These are phyloP conservation scores for Scytalopus superciliaris DNA, from an alignment of 2,113 vertebrate genomes.

Conservation along the genomic window DNA sequence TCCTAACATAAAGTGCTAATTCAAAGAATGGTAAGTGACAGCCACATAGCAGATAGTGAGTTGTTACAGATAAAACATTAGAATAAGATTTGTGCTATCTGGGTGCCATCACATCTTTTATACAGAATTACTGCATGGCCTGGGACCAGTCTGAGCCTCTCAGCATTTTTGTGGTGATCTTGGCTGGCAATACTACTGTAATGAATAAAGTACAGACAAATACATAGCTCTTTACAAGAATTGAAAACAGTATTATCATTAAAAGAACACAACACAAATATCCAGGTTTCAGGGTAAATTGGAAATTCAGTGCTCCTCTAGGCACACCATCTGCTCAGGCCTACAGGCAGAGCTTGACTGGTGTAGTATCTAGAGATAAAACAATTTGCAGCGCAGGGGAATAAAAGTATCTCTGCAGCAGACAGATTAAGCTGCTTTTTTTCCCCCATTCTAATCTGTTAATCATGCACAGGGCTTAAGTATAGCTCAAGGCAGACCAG, in stretches of 20 bases:
- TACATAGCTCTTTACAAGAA: not conserved
- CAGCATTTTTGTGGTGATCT: not conserved
- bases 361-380: not conserved
- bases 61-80: not conserved
- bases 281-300: not conserved
- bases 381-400: slow-evolving; percentile 1
- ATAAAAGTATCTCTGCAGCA: slow-evolving; percentile 26
- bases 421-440: slow-evolving; percentile 47
- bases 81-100: not conserved
- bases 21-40: not conserved
- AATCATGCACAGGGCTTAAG: slow-evolving; percentile 40
- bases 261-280: not conserved
- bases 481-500: slow-evolving; percentile 40
- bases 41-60: not conserved
- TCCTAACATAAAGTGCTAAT: not conserved
- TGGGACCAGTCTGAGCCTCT: not conserved
- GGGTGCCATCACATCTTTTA: not conserved
- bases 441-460: slow-evolving; percentile 56
- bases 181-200: not conserved
- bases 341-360: not conserved
- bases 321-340: slow-evolving; percentile 6
- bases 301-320: not conserved
- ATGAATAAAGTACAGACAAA: not conserved
- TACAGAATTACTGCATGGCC: not conserved
- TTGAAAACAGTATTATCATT: not conserved